These are phyloP conservation scores for Platichthys stellatus DNA, from an alignment of 2,113 vertebrate genomes.

Conservation along the genomic window DNA sequence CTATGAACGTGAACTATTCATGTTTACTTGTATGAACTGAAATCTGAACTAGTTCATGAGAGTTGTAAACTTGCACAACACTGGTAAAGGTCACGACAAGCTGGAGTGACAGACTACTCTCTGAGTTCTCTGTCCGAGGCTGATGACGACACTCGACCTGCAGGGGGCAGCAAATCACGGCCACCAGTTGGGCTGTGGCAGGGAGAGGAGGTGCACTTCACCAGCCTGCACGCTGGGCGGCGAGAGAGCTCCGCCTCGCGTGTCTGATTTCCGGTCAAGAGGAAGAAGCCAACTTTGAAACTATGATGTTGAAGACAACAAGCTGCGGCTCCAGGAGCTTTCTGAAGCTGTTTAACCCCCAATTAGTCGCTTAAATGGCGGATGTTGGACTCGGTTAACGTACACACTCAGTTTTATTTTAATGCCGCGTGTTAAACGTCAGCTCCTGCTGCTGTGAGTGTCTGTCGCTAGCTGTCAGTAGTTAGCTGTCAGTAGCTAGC, in stretches of 20 bases:
- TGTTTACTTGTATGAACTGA: too few relatives aligned
- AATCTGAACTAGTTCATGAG: too few relatives aligned
- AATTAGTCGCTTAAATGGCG: accelerated
- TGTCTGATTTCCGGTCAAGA: slow-evolving; percentile 7
- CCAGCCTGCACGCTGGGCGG: neutral
- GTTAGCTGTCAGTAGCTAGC: slow-evolving; percentile 54
- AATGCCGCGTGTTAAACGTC: neutral
- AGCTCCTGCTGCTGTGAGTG: slow-evolving; percentile 4
- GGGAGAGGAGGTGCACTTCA: neutral
- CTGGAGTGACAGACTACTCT: neutral
- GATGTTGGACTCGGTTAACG: neutral
- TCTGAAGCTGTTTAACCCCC: neutral
- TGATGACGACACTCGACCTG: slow-evolving; percentile 1
- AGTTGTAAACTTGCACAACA: too few relatives aligned
- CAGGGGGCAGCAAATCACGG: slow-evolving; percentile 47
- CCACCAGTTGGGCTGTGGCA: neutral
- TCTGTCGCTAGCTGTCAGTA: slow-evolving; percentile 40
- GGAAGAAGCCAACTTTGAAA: slow-evolving; percentile 38
- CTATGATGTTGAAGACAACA: neutral
- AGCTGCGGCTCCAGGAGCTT: neutral
- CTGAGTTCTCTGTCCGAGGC: neutral
- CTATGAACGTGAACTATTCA: too few relatives aligned
- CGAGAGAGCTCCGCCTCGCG: neutral
- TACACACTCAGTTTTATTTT: neutral
- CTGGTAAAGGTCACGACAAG: neutral